Evolutionary conservation across 1,140 invertebrate species (phyloP), one percentile per base, ranked within the genome.

Genomic region (Euwallacea fornicatus): DNA sequence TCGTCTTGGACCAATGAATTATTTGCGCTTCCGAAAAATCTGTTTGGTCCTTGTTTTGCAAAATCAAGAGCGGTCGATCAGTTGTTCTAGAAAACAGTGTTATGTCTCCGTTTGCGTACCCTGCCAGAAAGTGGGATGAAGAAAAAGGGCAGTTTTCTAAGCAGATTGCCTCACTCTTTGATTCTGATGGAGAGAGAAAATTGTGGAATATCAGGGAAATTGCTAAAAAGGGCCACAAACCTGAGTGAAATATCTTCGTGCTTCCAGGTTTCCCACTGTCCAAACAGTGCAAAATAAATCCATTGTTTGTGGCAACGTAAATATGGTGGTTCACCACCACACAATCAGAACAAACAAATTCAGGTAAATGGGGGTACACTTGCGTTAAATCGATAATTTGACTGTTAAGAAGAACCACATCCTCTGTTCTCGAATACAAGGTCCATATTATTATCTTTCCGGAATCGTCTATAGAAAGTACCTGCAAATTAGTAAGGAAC

Each of bases 241-340:
- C 76, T 58, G 76, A 46, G 21, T 42, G 11, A 65, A 77, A 81
- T 66, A 71, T 71, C 43, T 76, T 77, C 6, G 75, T 58, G 15
- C 10, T 74, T 50, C 65, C 75, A 43, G 62, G 78, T 0, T 66
- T 67, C 11, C 76, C 75, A 41, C 73, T 78, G n/a, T 76, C 50
- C 7, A 74, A 66, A 62, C 73, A 77, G 68, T 80, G 79, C 15
- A 82, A 44, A 13, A 82, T 74, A 43, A 67, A 67, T 9, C 79
- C 80, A 65, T 77, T 77, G 74, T 80, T 81, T 0, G 80, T 81
- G 6, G 78, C 76, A 58, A 82, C 72, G 55, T 76, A 81, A 16
- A 79, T 67, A 54, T 64, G 70, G 77, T 76, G n/a, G 60, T 56
- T 6, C 55, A 63, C 73, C n/a, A 80, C 7, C 46, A 69, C 66